Conservation (phyloP, 2,113 vertebrate species). For the Pelvicachromis taeniatus region DNA sequence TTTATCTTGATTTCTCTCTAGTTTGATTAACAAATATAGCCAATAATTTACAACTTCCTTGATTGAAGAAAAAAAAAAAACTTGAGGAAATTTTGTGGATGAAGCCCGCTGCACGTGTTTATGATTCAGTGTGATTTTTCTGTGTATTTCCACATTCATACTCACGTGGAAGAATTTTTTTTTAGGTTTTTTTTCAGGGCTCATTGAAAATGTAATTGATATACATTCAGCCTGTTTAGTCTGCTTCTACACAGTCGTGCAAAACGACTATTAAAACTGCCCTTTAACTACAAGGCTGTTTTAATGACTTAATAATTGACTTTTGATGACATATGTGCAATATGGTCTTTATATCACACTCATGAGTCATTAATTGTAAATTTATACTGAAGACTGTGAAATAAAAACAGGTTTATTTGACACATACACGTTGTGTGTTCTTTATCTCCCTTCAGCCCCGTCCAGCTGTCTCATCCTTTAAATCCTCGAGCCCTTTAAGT, state of each 20-base stretch:
- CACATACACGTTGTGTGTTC: background rate
- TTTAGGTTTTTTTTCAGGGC: background rate
- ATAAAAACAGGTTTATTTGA: background rate
- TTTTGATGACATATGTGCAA: background rate
- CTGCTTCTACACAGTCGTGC: background rate
- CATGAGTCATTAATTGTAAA: background rate
- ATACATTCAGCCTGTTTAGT: background rate
- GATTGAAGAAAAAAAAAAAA: conserved; percentile 11
- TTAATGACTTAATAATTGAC: background rate
- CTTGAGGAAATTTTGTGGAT: conserved; percentile 9
- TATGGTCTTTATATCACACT: background rate
- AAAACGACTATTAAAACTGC: background rate
- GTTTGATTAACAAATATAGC: conserved; percentile 45
- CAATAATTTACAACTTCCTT: background rate
- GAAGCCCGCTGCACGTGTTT: background rate
- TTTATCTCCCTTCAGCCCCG: background rate
- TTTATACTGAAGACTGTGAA: background rate
- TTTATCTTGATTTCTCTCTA: conserved; percentile 17
- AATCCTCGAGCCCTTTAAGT: conserved; percentile 13
- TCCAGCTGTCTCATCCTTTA: conserved; percentile 24
- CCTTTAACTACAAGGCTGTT: background rate
- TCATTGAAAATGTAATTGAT: conserved; percentile 12
- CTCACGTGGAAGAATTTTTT: background rate
- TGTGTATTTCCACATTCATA: background rate
- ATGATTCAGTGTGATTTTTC: background rate